Evolutionary conservation across 1,140 invertebrate species (phyloP).

Genomic region (Caenorhabditis brenneri): DNA sequence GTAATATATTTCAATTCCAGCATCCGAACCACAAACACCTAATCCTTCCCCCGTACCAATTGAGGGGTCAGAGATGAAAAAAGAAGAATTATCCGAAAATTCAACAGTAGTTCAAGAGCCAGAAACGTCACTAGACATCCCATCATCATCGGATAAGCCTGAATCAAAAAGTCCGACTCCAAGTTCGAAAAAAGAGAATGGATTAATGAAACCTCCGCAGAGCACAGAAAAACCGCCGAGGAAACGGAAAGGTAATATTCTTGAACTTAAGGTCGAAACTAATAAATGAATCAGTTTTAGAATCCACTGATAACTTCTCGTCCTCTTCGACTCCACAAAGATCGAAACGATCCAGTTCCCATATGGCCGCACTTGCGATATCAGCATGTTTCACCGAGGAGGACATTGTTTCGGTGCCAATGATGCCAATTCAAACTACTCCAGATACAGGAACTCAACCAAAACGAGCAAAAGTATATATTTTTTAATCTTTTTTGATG

Average conservation of each 20-base stretch:
- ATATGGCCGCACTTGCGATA: background rate
- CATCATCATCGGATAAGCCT: background rate
- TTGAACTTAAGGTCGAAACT: background rate
- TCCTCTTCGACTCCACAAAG: background rate
- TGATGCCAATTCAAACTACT: slow-evolving; percentile 11
- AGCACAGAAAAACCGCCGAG: background rate
- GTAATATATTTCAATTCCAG: background rate
- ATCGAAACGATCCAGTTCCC: slow-evolving; percentile 26
- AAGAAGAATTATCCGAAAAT: background rate
- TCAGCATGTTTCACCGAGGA: slow-evolving; percentile 3
- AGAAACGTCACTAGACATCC: background rate
- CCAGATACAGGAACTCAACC: background rate
- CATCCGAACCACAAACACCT: background rate
- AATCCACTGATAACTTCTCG: background rate
- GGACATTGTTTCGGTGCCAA: slow-evolving; percentile 15
- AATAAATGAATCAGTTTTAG: background rate
- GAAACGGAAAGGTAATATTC: background rate
- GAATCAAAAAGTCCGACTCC: background rate
- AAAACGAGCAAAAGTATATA: background rate
- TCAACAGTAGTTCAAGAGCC: background rate
- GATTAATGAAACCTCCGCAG: slow-evolving; percentile 18
- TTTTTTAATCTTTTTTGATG: background rate
- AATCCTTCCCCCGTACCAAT: background rate
- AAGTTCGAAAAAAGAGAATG: slow-evolving; percentile 16
- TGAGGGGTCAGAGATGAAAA: background rate